These are phyloP conservation scores for Scylla paramamosain DNA, from an alignment of 1,140 invertebrate species.

Conservation along the genomic window DNA sequence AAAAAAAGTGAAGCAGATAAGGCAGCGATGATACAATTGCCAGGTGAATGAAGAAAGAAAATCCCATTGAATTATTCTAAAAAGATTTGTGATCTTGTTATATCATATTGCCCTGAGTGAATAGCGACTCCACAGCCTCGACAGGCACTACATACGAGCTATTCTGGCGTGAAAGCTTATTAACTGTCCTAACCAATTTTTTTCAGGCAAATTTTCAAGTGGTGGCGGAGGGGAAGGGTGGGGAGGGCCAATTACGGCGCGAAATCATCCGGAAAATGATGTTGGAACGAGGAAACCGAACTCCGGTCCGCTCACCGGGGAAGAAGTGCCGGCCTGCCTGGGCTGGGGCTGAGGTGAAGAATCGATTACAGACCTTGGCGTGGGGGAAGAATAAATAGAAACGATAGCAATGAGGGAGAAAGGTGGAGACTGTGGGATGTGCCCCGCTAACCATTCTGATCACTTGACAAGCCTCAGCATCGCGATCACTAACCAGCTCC, in stretches of 20 bases:
- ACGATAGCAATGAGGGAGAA: neutral
- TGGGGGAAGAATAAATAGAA: neutral
- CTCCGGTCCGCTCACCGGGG: neutral
- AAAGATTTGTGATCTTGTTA: too few species aligned
- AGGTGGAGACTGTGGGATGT: neutral
- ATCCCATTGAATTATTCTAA: too few species aligned
- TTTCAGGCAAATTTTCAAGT: constrained; percentile 10
- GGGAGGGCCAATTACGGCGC: neutral
- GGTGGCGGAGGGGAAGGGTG: neutral
- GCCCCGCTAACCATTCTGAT: neutral
- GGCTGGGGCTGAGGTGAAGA: neutral
- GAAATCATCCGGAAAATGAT: constrained; percentile 5
- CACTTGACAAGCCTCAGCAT: too few species aligned
- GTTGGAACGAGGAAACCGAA: constrained; percentile 11
- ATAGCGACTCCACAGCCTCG: too few species aligned
- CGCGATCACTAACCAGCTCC: too few species aligned
- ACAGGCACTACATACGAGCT: too few species aligned
- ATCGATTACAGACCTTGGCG: neutral
- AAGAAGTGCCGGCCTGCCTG: neutral
- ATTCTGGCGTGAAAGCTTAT: neutral
- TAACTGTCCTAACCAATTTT: neutral
- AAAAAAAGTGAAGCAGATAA: neutral
- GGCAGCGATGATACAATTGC: too few species aligned
- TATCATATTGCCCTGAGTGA: too few species aligned
- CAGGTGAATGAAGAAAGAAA: too few species aligned